A percentile compares a stretch with the other conserved stretches of the same genome.
Evolutionary conservation across 1,140 invertebrate species (phyloP).

Genomic region (Anoplolepis gracilipes): DNA sequence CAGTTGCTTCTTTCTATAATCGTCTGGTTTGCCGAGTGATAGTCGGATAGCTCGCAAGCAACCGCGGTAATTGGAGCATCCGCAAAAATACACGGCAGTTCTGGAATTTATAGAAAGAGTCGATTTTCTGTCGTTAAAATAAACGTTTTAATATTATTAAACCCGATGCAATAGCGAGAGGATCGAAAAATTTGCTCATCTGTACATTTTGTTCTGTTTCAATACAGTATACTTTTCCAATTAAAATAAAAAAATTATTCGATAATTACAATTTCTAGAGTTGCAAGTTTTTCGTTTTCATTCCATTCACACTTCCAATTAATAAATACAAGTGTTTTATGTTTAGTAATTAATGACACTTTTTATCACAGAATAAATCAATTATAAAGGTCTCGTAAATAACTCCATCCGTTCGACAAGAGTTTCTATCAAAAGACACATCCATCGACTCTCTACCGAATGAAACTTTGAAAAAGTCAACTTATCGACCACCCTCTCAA

Average conservation of each 20-base stretch:
- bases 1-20: neutral
- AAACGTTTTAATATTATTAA: neutral
- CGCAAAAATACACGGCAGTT: neutral
- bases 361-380: constrained; percentile 1
- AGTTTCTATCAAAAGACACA: neutral
- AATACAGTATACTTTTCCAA: neutral
- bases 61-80: neutral
- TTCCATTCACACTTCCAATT: neutral
- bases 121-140: neutral
- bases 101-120: neutral
- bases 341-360: neutral
- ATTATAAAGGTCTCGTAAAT: constrained; percentile 7
- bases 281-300: neutral
- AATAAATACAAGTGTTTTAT: constrained; percentile 23
- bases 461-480: neutral
- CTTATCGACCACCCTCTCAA: neutral
- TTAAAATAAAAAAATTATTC: neutral
- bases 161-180: neutral
- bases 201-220: neutral
- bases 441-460: constrained; percentile 11
- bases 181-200: neutral
- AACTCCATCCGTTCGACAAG: neutral
- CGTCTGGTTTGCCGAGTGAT: neutral
- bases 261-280: neutral
- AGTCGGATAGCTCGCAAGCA: neutral